phyloP scores from a whole-genome alignment of 2,113 vertebrate genomes.

The Malurus cyaneus region DNA sequence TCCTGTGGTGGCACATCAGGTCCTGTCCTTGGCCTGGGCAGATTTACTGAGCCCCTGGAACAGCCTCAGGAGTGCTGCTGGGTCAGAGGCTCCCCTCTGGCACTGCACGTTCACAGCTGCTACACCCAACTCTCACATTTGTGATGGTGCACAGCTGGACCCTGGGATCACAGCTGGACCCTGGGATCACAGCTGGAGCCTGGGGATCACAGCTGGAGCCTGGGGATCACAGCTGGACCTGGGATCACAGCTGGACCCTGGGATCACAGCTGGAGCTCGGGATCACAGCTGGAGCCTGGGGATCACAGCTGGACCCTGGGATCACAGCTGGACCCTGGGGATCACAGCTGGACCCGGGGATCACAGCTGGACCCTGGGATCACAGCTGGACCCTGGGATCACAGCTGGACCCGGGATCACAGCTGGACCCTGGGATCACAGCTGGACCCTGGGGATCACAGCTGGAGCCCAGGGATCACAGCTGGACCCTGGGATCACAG shows the following conservation, averaged over 20 bases:
- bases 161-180: rapidly evolving
- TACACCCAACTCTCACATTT: not conserved
- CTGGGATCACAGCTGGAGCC: not conserved
- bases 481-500: not conserved
- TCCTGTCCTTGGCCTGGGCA: not conserved
- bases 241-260: rapidly evolving
- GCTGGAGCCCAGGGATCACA: not conserved
- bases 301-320: not conserved
- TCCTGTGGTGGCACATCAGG: not conserved
- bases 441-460: not conserved
- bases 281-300: rapidly evolving
- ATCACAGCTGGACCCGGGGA: not conserved
- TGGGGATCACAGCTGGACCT: not conserved
- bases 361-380: rapidly evolving
- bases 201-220: rapidly evolving
- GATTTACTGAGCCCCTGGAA: not conserved
- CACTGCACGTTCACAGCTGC: not conserved
- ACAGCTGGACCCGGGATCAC: rapidly evolving
- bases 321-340: too few species aligned
- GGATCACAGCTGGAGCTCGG: not conserved
- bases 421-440: not conserved
- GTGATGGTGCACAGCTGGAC: not conserved
- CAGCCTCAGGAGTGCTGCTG: rapidly evolving
- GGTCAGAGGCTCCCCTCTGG: not conserved
- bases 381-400: not conserved